These are phyloP conservation scores for Hemichromis elongatus DNA, from an alignment of 2,113 vertebrate species.

Conservation along the genomic window DNA sequence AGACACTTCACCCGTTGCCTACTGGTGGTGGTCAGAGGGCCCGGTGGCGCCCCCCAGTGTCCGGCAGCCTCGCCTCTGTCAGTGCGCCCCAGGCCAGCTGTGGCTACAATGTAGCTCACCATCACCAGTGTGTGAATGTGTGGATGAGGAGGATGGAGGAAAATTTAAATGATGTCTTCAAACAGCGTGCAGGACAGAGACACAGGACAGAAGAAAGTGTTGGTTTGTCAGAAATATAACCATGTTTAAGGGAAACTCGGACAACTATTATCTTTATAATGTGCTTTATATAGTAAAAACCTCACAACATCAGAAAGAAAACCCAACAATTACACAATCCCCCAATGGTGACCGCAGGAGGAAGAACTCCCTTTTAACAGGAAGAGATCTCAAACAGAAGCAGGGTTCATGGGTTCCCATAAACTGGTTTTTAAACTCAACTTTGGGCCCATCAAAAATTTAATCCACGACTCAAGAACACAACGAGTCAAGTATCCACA, in stretches of 20 bases:
- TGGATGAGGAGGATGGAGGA: no score
- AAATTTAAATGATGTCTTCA: background rate
- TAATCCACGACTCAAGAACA: background rate
- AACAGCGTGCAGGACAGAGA: background rate
- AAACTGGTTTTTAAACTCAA: background rate
- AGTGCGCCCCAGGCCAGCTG: no score
- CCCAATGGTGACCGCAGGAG: background rate
- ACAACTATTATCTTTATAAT: accelerated
- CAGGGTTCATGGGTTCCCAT: background rate
- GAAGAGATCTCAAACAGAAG: background rate
- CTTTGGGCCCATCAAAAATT: background rate
- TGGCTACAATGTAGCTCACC: no score
- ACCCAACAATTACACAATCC: background rate
- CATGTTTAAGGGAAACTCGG: background rate
- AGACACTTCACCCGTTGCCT: no score
- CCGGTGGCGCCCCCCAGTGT: no score
- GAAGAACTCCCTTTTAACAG: background rate
- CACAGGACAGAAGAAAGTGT: background rate
- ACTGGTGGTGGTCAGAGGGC: no score
- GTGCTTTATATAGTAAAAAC: background rate
- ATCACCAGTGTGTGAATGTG: no score
- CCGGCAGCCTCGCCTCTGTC: no score
- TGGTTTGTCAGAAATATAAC: background rate
- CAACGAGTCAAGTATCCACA: background rate
- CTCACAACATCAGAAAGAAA: background rate